A percentile compares a stretch with the other conserved stretches of the same genome.
Evolutionary conservation across 2,888 invertebrate genomes (phyloP).

Genomic region (Torymus tubicola): DNA sequence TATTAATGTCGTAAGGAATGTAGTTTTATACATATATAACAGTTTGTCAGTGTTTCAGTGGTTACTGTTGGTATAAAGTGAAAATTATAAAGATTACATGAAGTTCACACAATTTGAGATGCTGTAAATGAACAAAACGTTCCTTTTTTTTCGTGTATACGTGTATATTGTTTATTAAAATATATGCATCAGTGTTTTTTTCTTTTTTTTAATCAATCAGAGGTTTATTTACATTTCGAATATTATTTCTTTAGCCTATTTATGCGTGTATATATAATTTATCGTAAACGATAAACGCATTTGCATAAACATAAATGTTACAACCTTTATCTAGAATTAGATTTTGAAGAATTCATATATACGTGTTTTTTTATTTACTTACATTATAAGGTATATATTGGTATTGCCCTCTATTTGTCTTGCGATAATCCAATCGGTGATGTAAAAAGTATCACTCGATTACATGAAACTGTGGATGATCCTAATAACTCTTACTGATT

Average conservation of each 20-base stretch:
- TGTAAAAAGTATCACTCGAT: background rate
- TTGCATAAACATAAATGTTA: slow-evolving; percentile 46
- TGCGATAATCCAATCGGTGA: background rate
- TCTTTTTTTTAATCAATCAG: slow-evolving; percentile 13
- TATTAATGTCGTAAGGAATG: slow-evolving; percentile 73
- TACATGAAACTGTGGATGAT: background rate
- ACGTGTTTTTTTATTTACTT: background rate
- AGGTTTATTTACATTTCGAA: slow-evolving; percentile 21
- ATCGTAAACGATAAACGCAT: slow-evolving; percentile 11
- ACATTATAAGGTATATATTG: background rate
- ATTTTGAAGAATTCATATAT: slow-evolving; percentile 17
- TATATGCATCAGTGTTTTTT: slow-evolving; percentile 45
- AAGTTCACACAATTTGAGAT: slow-evolving; percentile 43
- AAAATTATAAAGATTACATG: slow-evolving; percentile 25
- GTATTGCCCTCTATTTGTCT: slow-evolving; percentile 1
- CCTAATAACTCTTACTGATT: background rate
- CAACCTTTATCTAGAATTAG: slow-evolving; percentile 42
- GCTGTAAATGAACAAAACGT: slow-evolving; percentile 43
- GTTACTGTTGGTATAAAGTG: slow-evolving; percentile 50
- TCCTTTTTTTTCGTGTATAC: slow-evolving; percentile 56
- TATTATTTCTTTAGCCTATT: slow-evolving; percentile 37
- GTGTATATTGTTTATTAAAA: slow-evolving; percentile 58
- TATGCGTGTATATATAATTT: slow-evolving; percentile 32
- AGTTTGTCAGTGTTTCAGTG: slow-evolving; percentile 70
- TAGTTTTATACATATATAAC: slow-evolving; percentile 63